Evolutionary conservation across 2,888 invertebrate species (phyloP).

Genomic region (Adineta ricciae): DNA sequence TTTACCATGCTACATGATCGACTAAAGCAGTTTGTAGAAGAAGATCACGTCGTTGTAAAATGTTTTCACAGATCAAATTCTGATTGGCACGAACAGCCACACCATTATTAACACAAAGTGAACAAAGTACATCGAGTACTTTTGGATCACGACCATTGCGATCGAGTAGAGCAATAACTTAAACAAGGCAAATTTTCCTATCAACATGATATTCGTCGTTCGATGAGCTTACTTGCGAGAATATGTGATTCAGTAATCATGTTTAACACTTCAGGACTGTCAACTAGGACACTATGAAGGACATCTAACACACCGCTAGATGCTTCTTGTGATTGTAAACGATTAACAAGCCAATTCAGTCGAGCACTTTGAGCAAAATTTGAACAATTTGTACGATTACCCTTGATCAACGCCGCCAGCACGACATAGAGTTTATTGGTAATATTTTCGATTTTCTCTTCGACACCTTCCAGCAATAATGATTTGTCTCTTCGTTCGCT

Average conservation of each 20-base stretch:
- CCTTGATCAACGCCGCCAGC: conserved; percentile 90
- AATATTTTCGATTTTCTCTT: conserved; percentile 33
- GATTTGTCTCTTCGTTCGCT: conserved; percentile 15
- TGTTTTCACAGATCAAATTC: conserved; percentile 93
- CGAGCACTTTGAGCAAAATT: conserved; percentile 97
- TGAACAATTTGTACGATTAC: conserved; percentile 98
- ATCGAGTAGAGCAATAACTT: conserved; percentile 81
- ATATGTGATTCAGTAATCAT: conserved; percentile 72
- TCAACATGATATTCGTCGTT: not conserved
- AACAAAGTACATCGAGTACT: conserved; percentile 85
- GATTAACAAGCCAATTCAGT: conserved; percentile 93
- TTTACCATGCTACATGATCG: conserved; percentile 83
- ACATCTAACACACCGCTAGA: conserved; percentile 88
- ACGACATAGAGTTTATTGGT: conserved; percentile 41
- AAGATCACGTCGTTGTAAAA: conserved; percentile 88
- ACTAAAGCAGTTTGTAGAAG: conserved; percentile 88
- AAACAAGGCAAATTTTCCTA: not conserved
- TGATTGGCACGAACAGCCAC: conserved; percentile 95
- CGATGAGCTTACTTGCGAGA: conserved; percentile 49
- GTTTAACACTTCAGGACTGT: conserved; percentile 96
- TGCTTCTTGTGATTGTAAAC: conserved; percentile 90
- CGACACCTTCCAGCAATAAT: conserved; percentile 25
- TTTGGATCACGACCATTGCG: conserved; percentile 98
- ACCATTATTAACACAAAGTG: conserved; percentile 95
- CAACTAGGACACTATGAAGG: conserved; percentile 93